These are phyloP conservation scores for Eumerus sabulonum DNA, from an alignment of 2,888 invertebrate species.

Conservation along the genomic window DNA sequence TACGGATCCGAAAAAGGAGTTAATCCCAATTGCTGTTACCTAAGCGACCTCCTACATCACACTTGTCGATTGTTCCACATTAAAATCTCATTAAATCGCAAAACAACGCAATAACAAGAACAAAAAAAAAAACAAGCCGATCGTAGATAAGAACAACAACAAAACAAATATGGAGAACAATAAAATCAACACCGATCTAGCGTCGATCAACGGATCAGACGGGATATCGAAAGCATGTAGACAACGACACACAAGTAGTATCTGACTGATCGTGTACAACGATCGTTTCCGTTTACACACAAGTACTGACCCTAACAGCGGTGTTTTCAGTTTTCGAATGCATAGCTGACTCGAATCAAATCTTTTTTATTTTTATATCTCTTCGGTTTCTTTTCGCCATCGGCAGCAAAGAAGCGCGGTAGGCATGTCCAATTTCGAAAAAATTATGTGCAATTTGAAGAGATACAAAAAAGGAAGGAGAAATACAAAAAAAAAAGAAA, in stretches of 20 bases:
- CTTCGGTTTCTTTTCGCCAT: constrained; percentile 20
- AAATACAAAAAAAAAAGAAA: too few species aligned
- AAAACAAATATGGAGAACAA: constrained; percentile 2
- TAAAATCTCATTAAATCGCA: constrained; percentile 24
- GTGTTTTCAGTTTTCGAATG: constrained; percentile 25
- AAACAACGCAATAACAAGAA: too few species aligned
- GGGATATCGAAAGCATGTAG: too few species aligned
- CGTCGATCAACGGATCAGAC: too few species aligned
- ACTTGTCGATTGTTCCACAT: constrained; percentile 33
- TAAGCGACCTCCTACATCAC: constrained; percentile 11
- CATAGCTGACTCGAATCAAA: constrained; percentile 24
- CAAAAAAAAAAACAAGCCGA: neutral
- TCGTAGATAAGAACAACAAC: constrained; percentile 14
- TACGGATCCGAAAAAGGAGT: constrained; percentile 1
- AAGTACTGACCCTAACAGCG: neutral
- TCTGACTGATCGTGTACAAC: too few species aligned
- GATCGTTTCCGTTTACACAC: neutral
- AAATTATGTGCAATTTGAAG: constrained; percentile 18
- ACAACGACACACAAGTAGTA: too few species aligned
- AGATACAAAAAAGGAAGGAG: neutral
- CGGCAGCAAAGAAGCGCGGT: constrained; percentile 17
- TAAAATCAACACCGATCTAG: constrained; percentile 32
- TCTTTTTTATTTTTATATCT: constrained; percentile 5
- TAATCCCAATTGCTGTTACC: constrained; percentile 8
- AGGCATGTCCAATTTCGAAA: constrained; percentile 22